phyloP scores from a whole-genome alignment of 1,140 invertebrate species.

The Apis dorsata region DNA sequence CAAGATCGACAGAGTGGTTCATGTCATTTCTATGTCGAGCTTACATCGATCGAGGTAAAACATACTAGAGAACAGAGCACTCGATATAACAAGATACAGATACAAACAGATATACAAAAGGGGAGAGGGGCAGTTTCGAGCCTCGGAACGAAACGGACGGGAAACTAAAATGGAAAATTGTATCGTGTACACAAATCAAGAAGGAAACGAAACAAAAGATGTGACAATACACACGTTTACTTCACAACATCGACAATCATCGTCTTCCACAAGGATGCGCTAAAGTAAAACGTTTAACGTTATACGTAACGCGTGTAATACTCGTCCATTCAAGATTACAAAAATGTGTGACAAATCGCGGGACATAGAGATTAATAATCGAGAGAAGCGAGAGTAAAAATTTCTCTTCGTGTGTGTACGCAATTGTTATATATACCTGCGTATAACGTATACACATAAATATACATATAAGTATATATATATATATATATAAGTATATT shows the following conservation, averaged over 20 bases:
- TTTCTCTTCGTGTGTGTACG: conserved; percentile 22
- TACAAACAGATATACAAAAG: conserved; percentile 40
- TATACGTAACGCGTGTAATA: conserved; percentile 42
- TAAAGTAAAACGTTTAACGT: conserved; percentile 43
- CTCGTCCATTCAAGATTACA: conserved; percentile 56
- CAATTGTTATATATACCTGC: conserved; percentile 24
- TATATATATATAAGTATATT: conserved; percentile 38
- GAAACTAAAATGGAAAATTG: conserved; percentile 18
- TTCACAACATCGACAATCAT: conserved; percentile 68
- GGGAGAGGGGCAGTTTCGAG: conserved; percentile 8
- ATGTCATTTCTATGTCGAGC: neutral
- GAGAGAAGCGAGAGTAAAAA: conserved; percentile 14
- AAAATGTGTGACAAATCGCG: conserved; percentile 19
- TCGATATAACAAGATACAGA: conserved; percentile 53
- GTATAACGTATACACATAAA: conserved; percentile 46
- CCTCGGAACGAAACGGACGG: conserved; percentile 20
- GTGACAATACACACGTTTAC: conserved; percentile 46
- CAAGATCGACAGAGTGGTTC: conserved; percentile 37
- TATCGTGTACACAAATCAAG: conserved; percentile 37
- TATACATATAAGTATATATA: conserved; percentile 45
- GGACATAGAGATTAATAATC: conserved; percentile 24
- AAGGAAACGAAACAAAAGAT: neutral
- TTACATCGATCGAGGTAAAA: conserved; percentile 47
- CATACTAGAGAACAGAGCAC: conserved; percentile 13
- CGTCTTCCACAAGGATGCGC: conserved; percentile 55